A percentile compares a stretch with the other conserved stretches of the same genome.
phyloP scores from a whole-genome alignment of 2,797 vertebrate species.

The Paguma larvata region DNA sequence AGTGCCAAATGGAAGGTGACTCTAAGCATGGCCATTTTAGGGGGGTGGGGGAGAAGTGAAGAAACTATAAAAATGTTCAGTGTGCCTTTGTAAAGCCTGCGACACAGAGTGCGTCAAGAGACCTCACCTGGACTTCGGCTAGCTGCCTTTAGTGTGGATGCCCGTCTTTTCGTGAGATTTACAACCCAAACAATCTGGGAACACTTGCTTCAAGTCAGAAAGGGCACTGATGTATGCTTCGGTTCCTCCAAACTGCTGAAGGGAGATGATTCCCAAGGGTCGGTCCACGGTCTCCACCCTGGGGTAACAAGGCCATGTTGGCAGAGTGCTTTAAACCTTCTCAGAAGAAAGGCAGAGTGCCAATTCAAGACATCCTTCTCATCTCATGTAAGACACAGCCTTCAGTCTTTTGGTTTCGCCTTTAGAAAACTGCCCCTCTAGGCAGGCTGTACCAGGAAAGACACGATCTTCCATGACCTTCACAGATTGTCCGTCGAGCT shows the following conservation, averaged over 20 bases:
- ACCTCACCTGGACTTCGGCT: not conserved
- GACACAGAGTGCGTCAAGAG: not conserved
- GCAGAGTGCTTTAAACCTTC: slow-evolving; percentile 24
- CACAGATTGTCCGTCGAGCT: not conserved
- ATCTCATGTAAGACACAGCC: not conserved
- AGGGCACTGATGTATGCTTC: not conserved
- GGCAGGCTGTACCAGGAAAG: not conserved
- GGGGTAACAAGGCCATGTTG: not conserved
- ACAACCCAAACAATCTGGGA: not conserved
- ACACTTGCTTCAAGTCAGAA: not conserved
- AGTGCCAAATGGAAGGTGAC: not conserved
- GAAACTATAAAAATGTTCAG: not conserved
- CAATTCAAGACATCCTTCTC: slow-evolving; percentile 59
- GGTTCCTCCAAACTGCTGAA: not conserved
- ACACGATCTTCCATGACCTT: not conserved
- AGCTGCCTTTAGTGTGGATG: not conserved
- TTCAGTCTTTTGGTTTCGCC: not conserved
- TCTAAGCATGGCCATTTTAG: not conserved
- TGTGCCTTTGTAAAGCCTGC: slow-evolving; percentile 22
- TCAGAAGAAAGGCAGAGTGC: slow-evolving; percentile 46
- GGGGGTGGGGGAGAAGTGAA: not conserved
- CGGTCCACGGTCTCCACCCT: not conserved
- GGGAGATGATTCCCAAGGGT: not conserved
- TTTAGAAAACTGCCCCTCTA: slow-evolving; percentile 9
- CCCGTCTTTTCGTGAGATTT: not conserved